phyloP scores from a whole-genome alignment of 2,888 invertebrate species.

The Lasioglossum malachurum region DNA sequence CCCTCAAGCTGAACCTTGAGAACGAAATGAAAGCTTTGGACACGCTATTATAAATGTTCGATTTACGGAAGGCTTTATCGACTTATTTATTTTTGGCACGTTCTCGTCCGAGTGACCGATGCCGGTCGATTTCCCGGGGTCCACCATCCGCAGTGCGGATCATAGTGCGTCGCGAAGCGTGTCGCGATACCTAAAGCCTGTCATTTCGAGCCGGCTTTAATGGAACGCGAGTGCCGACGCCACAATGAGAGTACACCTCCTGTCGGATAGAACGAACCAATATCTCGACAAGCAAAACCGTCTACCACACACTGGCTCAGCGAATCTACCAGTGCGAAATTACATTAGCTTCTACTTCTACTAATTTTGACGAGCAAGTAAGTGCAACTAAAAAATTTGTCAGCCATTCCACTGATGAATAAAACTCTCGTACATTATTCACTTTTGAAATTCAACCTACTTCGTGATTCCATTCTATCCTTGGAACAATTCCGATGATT shows the following conservation, averaged over 20 bases:
- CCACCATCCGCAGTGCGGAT: conserved; percentile 39
- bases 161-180: conserved; percentile 4
- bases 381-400: too few species aligned
- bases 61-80: conserved; percentile 7
- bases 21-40: neutral
- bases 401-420: too few species aligned
- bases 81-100: conserved; percentile 54
- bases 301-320: neutral
- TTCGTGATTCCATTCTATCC: neutral
- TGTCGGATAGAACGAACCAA: conserved; percentile 58
- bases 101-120: conserved; percentile 4
- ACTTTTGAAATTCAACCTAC: neutral
- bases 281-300: conserved; percentile 45
- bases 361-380: too few species aligned
- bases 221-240: conserved; percentile 54
- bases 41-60: neutral
- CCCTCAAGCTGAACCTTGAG: neutral
- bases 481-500: neutral
- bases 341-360: too few species aligned
- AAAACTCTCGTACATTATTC: too few species aligned
- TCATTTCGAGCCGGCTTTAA: conserved; percentile 54
- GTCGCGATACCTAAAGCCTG: conserved; percentile 21
- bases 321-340: neutral
- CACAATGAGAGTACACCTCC: conserved; percentile 49
- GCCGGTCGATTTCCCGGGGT: neutral